Base-by-base conservation (phyloP, 1,140 invertebrate genomes). In the Trigoniulus corallinus region DNA sequence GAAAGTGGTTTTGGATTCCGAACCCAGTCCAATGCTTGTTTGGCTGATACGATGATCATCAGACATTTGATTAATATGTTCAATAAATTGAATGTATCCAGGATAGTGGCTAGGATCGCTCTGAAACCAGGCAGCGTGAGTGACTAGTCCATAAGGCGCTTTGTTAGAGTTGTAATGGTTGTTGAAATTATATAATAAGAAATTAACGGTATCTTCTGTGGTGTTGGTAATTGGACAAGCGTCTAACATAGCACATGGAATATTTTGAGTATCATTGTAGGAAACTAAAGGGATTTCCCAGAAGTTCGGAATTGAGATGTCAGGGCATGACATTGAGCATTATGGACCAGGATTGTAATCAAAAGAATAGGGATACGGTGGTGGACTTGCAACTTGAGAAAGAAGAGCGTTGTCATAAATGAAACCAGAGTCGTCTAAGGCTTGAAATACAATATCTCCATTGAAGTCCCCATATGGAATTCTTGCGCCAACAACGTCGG, bases 341-440 rank as follows among this genome's bases (percentile, higher is more conserved):
- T 82, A 79, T 59, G 68, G 62, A 15, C 53, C 57, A 2, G 64
- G 39, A 15, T 75, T 77, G 55, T 83, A 80, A 63, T 91, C 84
- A 29, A 89, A 61, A 0, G 84, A 88, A 59, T 88, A 91, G 0
- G 86, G 86, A 82, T 83, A 91, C 4, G 79, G 69, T 0, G 82
- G 82, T 15, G 74, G 77, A 15, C 78, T 77, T 47, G 82, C 81
- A 34, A 58, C 58, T 39, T 65, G 67, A 0, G 81, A 81, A 13
- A 82, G 74, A 61, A 84, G 80, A 1, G 80, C 85, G 7, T 80
- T 78, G 61, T 88, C 84, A 57, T 85, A 82, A 3, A 56, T 53
- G 3, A 81, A 62, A 13, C 67, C 70, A 53, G 51, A 53, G 1
- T 64, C 55, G 27, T 71, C 61, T 20, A 86, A 67, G 56, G 71